Evolutionary conservation across 2,797 vertebrate species (phyloP).

Genomic region (Paratrypauchen microcephalus): DNA sequence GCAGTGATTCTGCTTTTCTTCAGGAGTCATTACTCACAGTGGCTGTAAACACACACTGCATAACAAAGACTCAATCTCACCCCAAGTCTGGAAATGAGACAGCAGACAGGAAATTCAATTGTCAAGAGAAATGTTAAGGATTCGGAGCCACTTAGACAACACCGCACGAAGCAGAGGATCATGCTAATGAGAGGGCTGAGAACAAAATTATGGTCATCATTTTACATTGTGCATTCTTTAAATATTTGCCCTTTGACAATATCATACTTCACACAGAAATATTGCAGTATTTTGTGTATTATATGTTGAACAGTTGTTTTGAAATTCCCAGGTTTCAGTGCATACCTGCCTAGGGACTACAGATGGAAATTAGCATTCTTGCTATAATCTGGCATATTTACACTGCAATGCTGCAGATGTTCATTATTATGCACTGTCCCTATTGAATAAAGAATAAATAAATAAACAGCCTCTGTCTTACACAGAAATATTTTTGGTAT

Average conservation of each 20-base stretch:
- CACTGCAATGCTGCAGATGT: too few relatives aligned
- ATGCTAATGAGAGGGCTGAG: constrained; percentile 27
- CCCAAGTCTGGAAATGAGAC: background rate
- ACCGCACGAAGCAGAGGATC: background rate
- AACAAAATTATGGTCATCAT: background rate
- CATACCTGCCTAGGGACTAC: too few relatives aligned
- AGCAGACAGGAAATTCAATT: background rate
- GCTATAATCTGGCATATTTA: too few relatives aligned
- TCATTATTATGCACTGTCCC: too few relatives aligned
- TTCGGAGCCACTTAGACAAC: background rate
- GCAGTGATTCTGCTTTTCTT: background rate
- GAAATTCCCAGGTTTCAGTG: background rate
- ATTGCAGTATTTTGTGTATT: background rate
- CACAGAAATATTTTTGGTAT: background rate
- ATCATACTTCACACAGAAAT: background rate
- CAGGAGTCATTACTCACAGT: constrained; percentile 3
- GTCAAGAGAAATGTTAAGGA: background rate
- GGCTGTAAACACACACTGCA: constrained; percentile 2
- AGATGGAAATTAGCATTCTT: too few relatives aligned
- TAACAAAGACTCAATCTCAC: background rate
- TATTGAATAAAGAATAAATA: too few relatives aligned
- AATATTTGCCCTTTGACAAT: background rate
- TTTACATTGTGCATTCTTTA: background rate
- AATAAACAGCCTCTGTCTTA: background rate
- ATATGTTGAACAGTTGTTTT: background rate